Percentiles rank a stretch among this genome's conserved stretches.
These are phyloP conservation scores for Drosophila littoralis DNA, from an alignment of 1,140 invertebrate genomes.

Conservation along the genomic window DNA sequence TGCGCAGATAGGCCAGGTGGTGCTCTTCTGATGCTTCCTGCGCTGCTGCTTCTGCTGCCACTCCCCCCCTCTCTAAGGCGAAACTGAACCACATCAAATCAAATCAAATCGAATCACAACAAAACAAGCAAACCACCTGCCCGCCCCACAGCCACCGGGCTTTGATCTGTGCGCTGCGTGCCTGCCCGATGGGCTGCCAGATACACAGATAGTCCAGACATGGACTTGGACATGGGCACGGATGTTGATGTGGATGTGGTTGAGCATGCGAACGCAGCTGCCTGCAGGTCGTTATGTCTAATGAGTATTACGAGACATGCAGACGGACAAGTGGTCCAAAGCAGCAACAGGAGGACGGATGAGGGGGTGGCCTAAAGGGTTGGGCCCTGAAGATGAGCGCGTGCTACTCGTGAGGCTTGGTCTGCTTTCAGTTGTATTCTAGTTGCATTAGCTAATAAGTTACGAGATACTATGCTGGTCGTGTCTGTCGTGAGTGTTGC, in stretches of 20 bases:
- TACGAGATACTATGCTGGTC: too few species aligned
- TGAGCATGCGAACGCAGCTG: slow-evolving; percentile 51
- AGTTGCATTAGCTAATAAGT: too few species aligned
- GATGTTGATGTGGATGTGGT: slow-evolving; percentile 9
- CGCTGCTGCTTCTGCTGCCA: neutral
- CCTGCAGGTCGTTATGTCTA: slow-evolving; percentile 73
- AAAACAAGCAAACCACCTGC: slow-evolving; percentile 29
- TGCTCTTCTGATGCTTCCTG: too few species aligned
- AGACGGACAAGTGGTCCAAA: slow-evolving; percentile 22
- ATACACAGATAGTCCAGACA: slow-evolving; percentile 33
- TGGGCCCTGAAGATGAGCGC: neutral
- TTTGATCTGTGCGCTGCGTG: slow-evolving; percentile 60
- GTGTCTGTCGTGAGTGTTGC: too few species aligned
- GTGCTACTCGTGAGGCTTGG: neutral
- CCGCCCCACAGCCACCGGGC: slow-evolving; percentile 14
- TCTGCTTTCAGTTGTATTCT: neutral
- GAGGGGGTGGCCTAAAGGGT: neutral
- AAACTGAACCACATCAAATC: slow-evolving; percentile 14
- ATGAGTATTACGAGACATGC: slow-evolving; percentile 69
- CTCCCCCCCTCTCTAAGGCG: neutral
- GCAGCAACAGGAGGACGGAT: neutral
- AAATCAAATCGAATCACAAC: slow-evolving; percentile 46
- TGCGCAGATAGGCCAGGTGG: slow-evolving; percentile 64
- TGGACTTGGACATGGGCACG: neutral
- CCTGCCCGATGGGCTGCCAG: slow-evolving; percentile 52